Evolutionary conservation across 2,888 invertebrate species (phyloP).

Genomic region (Hymenopus coronatus): DNA sequence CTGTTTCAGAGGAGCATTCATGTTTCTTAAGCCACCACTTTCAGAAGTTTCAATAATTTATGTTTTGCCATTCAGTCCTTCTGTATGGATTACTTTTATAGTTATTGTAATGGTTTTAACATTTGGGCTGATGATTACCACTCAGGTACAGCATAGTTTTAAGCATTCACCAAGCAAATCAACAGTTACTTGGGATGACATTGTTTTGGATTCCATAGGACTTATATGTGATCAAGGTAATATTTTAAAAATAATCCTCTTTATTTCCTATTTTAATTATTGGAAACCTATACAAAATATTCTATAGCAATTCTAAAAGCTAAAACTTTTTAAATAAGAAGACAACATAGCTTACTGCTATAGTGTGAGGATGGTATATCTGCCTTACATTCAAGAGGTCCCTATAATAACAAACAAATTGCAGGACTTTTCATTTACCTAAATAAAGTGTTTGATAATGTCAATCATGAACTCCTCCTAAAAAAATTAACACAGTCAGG

Average conservation of each 20-base stretch:
- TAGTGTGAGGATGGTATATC: too few species aligned
- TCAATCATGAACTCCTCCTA: too few species aligned
- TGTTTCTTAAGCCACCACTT: slow-evolving; percentile 1
- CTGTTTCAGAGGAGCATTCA: not conserved
- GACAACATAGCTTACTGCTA: too few species aligned
- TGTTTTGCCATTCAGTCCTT: not conserved
- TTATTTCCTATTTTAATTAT: not conserved
- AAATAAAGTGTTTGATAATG: too few species aligned
- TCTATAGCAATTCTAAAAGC: too few species aligned
- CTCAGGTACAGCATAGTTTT: not conserved
- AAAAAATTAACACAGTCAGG: too few species aligned
- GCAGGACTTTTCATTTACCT: too few species aligned
- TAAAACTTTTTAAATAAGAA: too few species aligned
- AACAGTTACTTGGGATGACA: not conserved
- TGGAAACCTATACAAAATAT: not conserved
- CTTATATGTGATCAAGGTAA: not conserved
- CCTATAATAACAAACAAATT: too few species aligned
- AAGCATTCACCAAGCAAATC: not conserved
- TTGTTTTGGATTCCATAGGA: not conserved
- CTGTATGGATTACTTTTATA: not conserved
- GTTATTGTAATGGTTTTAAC: not conserved
- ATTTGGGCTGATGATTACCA: not conserved
- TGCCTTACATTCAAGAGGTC: too few species aligned
- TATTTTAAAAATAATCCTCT: not conserved
- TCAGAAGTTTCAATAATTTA: slow-evolving; percentile 5